Conservation (phyloP, 2,888 invertebrate genomes). For the Julus scanicus region DNA sequence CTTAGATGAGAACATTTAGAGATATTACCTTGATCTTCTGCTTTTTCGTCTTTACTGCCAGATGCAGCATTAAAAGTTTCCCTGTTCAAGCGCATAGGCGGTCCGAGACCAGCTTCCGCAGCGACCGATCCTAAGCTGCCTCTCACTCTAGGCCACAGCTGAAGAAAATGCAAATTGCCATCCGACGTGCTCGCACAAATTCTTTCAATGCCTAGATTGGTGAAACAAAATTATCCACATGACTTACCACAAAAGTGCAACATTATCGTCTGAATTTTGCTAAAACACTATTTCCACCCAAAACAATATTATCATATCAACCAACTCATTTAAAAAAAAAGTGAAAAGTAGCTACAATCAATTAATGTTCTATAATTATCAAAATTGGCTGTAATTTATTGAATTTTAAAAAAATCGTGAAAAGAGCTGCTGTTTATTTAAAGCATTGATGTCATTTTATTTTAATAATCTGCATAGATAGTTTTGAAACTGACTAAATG, state of each 20-base stretch:
- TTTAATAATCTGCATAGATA: no score
- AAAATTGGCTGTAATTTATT: no score
- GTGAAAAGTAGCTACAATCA: no score
- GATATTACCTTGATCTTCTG: conserved; percentile 10
- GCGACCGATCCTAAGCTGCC: neutral
- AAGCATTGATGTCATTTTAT: no score
- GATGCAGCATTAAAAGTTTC: neutral
- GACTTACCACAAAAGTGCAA: neutral
- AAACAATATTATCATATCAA: no score
- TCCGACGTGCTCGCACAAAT: conserved; percentile 84
- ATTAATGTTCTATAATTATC: no score
- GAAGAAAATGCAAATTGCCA: conserved; percentile 84
- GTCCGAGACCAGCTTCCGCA: neutral
- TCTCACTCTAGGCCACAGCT: conserved; percentile 73
- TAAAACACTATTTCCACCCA: no score
- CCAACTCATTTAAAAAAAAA: no score
- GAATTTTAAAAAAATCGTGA: no score
- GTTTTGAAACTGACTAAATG: no score
- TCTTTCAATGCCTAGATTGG: conserved; percentile 76
- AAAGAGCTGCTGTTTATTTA: no score
- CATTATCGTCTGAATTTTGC: neutral
- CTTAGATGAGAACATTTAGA: neutral
- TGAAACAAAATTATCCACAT: conserved; percentile 58
- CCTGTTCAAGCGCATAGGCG: neutral
- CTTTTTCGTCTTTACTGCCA: neutral